Evolutionary conservation across 1,140 invertebrate genomes (phyloP).

Genomic region (Laupala kohalensis): DNA sequence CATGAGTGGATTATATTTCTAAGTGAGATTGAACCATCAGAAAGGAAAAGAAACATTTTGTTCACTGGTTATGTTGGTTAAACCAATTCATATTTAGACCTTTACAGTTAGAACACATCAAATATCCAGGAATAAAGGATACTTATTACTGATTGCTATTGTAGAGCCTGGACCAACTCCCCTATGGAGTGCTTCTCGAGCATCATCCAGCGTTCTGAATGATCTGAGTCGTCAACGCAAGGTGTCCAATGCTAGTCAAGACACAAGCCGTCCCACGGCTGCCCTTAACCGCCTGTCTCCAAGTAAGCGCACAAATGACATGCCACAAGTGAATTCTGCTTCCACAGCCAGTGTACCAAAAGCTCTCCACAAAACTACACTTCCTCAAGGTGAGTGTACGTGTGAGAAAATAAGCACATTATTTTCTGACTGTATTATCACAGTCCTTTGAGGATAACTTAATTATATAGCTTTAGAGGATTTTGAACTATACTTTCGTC

Average conservation of each 20-base stretch:
- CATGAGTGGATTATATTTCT: too few relatives aligned
- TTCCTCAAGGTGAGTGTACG: slow-evolving; percentile 4
- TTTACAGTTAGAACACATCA: not conserved
- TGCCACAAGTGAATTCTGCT: slow-evolving; percentile 14
- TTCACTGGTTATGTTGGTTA: too few relatives aligned
- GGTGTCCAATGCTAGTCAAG: slow-evolving; percentile 6
- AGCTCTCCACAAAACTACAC: slow-evolving; percentile 3
- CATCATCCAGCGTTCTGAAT: not conserved
- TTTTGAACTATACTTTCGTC: too few relatives aligned
- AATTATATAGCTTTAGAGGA: too few relatives aligned
- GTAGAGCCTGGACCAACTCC: slow-evolving; percentile 4
- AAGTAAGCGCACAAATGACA: slow-evolving; percentile 16
- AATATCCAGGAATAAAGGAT: too few relatives aligned
- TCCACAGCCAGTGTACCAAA: not conserved
- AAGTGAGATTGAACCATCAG: too few relatives aligned
- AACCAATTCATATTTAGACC: too few relatives aligned
- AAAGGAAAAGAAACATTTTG: too few relatives aligned
- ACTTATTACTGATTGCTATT: not conserved
- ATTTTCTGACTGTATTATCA: too few relatives aligned
- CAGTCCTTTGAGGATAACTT: too few relatives aligned
- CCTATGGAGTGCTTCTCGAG: not conserved
- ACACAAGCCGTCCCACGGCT: slow-evolving; percentile 8
- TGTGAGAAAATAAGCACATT: too few relatives aligned
- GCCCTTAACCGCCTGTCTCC: slow-evolving; percentile 10
- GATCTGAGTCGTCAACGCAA: slow-evolving; percentile 8